Percentiles rank a stretch among this genome's conserved stretches.
Conservation (phyloP, 2,797 vertebrate genomes). For the Pyrocephalus nanus region DNA sequence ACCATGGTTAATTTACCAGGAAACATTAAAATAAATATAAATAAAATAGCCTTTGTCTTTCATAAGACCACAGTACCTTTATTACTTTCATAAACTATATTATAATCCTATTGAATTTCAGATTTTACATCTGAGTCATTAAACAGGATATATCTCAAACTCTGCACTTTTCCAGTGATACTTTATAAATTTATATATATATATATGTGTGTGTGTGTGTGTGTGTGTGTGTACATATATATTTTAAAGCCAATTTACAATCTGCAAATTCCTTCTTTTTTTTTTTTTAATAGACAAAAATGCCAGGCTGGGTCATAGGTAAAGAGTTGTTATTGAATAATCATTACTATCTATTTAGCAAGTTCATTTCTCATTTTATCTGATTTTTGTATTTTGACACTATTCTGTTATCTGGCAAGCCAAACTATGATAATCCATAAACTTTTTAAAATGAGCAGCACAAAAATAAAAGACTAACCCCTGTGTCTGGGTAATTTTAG, state of each 20-base stretch:
- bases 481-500: not conserved
- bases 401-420: not conserved
- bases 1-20: not conserved
- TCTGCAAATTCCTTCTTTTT: not conserved
- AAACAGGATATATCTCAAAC: not conserved
- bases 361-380: not conserved
- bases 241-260: not conserved
- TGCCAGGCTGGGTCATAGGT: not conserved
- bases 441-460: not conserved
- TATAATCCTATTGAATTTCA: not conserved
- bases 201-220: accelerated
- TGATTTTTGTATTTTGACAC: not conserved
- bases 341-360: not conserved
- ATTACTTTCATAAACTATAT: not conserved
- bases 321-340: not conserved
- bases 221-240: too few species aligned
- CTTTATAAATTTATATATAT: not conserved
- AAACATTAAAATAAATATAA: not conserved
- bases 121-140: not conserved
- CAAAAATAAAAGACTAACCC: not conserved
- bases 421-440: not conserved
- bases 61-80: not conserved
- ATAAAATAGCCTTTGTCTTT: not conserved
- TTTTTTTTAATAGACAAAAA: not conserved
- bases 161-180: not conserved